Conservation (phyloP, 2,888 invertebrate genomes). For the Reticulitermes lucifugus region DNA sequence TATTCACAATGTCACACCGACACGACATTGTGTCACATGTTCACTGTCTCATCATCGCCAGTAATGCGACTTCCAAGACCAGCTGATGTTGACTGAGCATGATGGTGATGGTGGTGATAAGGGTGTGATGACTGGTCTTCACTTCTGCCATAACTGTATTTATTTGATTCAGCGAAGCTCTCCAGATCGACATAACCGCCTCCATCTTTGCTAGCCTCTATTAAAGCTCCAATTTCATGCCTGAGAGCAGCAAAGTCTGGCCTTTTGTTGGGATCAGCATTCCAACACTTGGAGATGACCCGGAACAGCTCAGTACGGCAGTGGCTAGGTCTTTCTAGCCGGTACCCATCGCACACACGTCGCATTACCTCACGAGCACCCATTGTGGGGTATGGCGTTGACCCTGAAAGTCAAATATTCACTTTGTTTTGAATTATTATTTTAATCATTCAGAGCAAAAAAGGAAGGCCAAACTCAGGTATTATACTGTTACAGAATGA, state of each 20-base stretch:
- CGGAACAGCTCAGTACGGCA: slow-evolving; percentile 78
- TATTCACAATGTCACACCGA: neutral
- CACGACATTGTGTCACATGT: slow-evolving; percentile 24
- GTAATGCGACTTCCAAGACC: slow-evolving; percentile 12
- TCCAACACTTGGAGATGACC: slow-evolving; percentile 73
- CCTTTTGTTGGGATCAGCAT: slow-evolving; percentile 77
- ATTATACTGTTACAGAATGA: too few relatives aligned
- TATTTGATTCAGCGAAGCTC: slow-evolving; percentile 28
- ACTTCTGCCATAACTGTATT: slow-evolving; percentile 26
- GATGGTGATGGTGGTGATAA: slow-evolving; percentile 31
- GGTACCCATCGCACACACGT: slow-evolving; percentile 80
- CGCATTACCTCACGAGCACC: slow-evolving; percentile 86
- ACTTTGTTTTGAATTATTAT: too few relatives aligned
- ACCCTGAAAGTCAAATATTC: slow-evolving; percentile 69
- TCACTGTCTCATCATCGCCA: slow-evolving; percentile 14
- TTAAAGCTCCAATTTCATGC: slow-evolving; percentile 68
- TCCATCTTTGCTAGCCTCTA: slow-evolving; percentile 71
- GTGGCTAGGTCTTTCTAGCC: slow-evolving; percentile 82
- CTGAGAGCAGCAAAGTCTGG: slow-evolving; percentile 76
- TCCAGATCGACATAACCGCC: slow-evolving; percentile 78
- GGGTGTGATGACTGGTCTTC: neutral
- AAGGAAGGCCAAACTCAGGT: too few relatives aligned
- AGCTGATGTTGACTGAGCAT: slow-evolving; percentile 2
- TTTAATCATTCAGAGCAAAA: too few relatives aligned
- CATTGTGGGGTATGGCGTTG: slow-evolving; percentile 88